Evolutionary conservation across 2,888 invertebrate species (phyloP), one percentile per base, ranked within the genome.

Genomic region (Harpalus rufipes): DNA sequence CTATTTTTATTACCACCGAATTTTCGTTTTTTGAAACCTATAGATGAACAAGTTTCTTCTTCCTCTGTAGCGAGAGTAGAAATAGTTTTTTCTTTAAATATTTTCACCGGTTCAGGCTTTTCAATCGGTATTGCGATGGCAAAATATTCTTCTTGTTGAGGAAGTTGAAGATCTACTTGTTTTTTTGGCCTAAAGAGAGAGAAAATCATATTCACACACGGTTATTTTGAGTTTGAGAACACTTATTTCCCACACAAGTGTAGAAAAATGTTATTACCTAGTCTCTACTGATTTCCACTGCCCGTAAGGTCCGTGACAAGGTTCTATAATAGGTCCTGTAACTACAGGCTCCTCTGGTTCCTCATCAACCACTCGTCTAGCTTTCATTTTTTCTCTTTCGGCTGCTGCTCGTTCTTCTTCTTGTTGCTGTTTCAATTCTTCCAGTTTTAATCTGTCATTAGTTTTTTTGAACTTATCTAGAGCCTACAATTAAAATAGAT

Each of bases 11-110:
- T 92, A 12, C 88, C 87, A 85, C 92, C 92, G 14, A 95, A 91
- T 91, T 95, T 96, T 85, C 96, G 91, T 88, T 94, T 95, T 88
- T 96, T 96, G 89, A 96, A 96, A 1, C 89, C 90, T 14, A 90
- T 88, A 78, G 90, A 88, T 12, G 88, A 88, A 59, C 86, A 88
- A n/a, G 91, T 91, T 85, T 92, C 92, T 1, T 91, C 92, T 18
- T 92, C 92, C 1, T 91, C 93, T 41, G 88, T 91, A 10, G 92
- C 92, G 5, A 95, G 90, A 32, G 92, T 92, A 12, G 92, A 91
- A 0, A 94, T 90, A 0, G 92, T 92, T 89, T 93, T 95, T 88
- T 95, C 95, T 87, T 93, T 93, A 88, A 95, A 95, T 87, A 92
- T 92, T 74, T 90, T 91, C 61, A 91, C 91, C 61, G 92, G 90